Evolutionary conservation across 2,797 vertebrate genomes (phyloP), one percentile per base, ranked within the genome.

Genomic region (Tinamus major): DNA sequence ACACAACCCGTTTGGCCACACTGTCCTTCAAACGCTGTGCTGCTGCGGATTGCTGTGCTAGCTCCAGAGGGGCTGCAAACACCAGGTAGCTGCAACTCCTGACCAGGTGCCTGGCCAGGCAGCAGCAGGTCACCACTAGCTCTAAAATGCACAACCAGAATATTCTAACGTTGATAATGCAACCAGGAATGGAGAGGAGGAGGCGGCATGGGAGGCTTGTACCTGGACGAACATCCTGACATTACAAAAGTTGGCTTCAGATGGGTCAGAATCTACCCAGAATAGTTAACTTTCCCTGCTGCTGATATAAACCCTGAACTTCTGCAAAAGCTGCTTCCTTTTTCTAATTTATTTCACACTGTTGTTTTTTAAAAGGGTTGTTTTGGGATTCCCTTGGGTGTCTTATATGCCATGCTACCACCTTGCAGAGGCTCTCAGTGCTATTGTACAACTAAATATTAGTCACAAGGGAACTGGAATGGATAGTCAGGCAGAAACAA

Each of bases 311-410:
- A 61, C 53, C 88, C 23, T 56, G 42, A 48, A 21, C 58, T 64
- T 71, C 89, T 49, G 63, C 29, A 20, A 51, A 92, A 85, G 77
- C 49, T 48, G 17, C 61, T 92, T 78, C 64, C 49, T 55, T 48
- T 68, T 49, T 77, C 90, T 86, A 84, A 89, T 85, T 91, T 90
- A 89, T 82, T 94, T 95, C 76, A 64, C 44, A 72, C 56, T 70
- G 75, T 89, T 91, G 79, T 88, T 96, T 94, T 93, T 64, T 62
- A 58, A 91, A 94, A 81, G 65, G 63, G 53, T 85, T 9, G 0
- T 92, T 95, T 88, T 63, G 86, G 84, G 90, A 93, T 84, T 91
- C 95, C 90, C 67, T 89, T 81, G 90, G 65, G 93, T 59, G 79
- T 65, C 31, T 27, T 94, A 42, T 10, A 9, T 16, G 51, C 59